These are phyloP conservation scores for Delia radicum DNA, from an alignment of 1,140 invertebrate genomes.

Conservation along the genomic window DNA sequence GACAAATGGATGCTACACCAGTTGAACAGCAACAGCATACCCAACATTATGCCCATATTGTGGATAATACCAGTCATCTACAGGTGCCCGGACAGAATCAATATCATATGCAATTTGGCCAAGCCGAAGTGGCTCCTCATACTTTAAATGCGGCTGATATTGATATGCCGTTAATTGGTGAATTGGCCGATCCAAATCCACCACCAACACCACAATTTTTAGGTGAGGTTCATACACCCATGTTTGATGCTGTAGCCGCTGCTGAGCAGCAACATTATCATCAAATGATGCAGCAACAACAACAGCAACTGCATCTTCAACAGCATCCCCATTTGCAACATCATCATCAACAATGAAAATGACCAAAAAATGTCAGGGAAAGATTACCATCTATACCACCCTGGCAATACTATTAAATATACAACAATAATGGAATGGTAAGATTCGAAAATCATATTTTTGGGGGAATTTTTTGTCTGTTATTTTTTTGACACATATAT, in stretches of 20 bases:
- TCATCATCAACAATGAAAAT: constrained; percentile 40
- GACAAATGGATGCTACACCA: constrained; percentile 48
- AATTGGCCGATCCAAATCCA: constrained; percentile 47
- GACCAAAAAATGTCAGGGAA: constrained; percentile 37
- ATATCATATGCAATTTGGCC: constrained; percentile 40
- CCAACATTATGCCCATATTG: constrained; percentile 40
- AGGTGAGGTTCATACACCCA: constrained; percentile 51
- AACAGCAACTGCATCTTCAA: constrained; percentile 32
- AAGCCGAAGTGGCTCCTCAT: constrained; percentile 28
- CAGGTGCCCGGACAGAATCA: constrained; percentile 39
- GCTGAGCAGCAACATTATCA: constrained; percentile 53
- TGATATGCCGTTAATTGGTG: constrained; percentile 51
- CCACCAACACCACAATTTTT: constrained; percentile 49
- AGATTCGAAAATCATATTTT: background rate
- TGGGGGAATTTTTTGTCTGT: background rate
- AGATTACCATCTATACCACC: constrained; percentile 8
- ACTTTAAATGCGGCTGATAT: constrained; percentile 44
- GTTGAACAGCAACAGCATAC: constrained; percentile 24
- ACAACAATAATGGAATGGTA: background rate
- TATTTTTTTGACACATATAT: background rate
- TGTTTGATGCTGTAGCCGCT: constrained; percentile 52
- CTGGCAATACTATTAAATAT: constrained; percentile 36
- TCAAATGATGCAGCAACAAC: constrained; percentile 39
- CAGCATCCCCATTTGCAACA: constrained; percentile 20
- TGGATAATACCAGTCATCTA: constrained; percentile 32